These are phyloP conservation scores for Philypnodon macrostomus DNA, from an alignment of 2,797 vertebrate genomes.

Conservation along the genomic window DNA sequence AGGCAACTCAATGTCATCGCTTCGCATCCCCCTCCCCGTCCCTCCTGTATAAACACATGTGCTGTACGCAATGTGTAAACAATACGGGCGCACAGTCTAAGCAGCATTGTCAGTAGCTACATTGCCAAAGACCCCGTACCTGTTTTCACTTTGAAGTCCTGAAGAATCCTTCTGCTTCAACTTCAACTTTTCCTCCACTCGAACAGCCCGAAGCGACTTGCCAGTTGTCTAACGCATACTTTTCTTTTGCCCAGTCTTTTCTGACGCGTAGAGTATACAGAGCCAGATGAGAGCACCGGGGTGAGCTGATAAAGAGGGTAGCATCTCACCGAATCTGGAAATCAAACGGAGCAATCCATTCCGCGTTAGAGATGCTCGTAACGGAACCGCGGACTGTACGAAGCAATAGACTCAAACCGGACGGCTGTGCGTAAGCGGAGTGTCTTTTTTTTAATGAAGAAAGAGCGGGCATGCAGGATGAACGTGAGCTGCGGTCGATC, in stretches of 20 bases:
- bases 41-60: slow-evolving; percentile 37
- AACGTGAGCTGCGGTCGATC: slow-evolving; percentile 39
- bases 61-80: slow-evolving; percentile 32
- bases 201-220: slow-evolving; percentile 46
- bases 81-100: slow-evolving; percentile 8
- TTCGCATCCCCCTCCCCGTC: slow-evolving; percentile 38
- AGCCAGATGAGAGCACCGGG: slow-evolving; percentile 29
- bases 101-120: slow-evolving; percentile 19
- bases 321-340: slow-evolving; percentile 50
- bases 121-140: slow-evolving; percentile 57
- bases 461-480: slow-evolving; percentile 27
- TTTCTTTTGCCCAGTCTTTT: slow-evolving; percentile 45
- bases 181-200: slow-evolving; percentile 62
- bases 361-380: slow-evolving; percentile 25
- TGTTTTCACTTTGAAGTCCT: slow-evolving; percentile 49
- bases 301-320: slow-evolving; percentile 39
- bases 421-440: slow-evolving; percentile 32
- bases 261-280: slow-evolving; percentile 21
- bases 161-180: slow-evolving; percentile 62
- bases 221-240: slow-evolving; percentile 62
- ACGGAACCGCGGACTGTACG: slow-evolving; percentile 4
- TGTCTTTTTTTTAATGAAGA: slow-evolving; percentile 25
- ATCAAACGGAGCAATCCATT: slow-evolving; percentile 63
- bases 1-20: slow-evolving; percentile 66
- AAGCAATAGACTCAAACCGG: slow-evolving; percentile 9